phyloP scores from a whole-genome alignment of 92 coral and sea anemone genomes.

The Epizoanthus fatuus region DNA sequence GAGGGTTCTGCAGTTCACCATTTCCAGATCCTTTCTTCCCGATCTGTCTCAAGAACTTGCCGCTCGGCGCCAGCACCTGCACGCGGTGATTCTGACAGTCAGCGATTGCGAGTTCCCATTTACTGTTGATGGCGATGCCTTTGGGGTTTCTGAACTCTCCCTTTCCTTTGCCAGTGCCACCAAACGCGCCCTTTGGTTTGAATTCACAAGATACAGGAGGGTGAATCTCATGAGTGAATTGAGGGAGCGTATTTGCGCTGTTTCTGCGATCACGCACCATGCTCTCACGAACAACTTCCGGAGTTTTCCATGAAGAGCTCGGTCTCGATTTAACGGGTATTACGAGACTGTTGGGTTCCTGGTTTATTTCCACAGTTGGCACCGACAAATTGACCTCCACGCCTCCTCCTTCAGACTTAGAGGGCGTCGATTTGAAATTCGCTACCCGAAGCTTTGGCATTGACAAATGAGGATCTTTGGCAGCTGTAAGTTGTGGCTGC shows the following conservation, averaged over 20 bases:
- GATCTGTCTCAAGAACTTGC: conserved; percentile 23
- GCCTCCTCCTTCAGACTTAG: neutral
- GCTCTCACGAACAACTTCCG: conserved; percentile 19
- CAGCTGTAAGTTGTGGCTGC: neutral
- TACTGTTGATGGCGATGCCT: conserved; percentile 33
- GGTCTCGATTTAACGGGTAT: neutral
- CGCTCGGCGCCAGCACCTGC: conserved; percentile 22
- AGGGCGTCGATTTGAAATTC: neutral
- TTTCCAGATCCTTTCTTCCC: conserved; percentile 42
- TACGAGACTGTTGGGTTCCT: neutral
- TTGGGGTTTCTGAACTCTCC: conserved; percentile 35
- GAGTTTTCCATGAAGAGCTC: conserved; percentile 1
- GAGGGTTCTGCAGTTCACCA: conserved; percentile 21
- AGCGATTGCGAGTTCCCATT: conserved; percentile 37
- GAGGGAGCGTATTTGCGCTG: neutral
- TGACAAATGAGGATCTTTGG: neutral
- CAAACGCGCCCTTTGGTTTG: conserved; percentile 33
- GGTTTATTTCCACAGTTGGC: neutral
- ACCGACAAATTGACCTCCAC: conserved; percentile 3
- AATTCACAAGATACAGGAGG: conserved; percentile 31
- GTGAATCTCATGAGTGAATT: conserved; percentile 12
- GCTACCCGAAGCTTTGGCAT: neutral
- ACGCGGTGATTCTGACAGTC: conserved; percentile 41
- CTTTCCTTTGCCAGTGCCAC: conserved; percentile 37
- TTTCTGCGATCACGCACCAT: conserved; percentile 18